Evolutionary conservation across 2,888 invertebrate genomes (phyloP).

Genomic region (Lottia gigantea): DNA sequence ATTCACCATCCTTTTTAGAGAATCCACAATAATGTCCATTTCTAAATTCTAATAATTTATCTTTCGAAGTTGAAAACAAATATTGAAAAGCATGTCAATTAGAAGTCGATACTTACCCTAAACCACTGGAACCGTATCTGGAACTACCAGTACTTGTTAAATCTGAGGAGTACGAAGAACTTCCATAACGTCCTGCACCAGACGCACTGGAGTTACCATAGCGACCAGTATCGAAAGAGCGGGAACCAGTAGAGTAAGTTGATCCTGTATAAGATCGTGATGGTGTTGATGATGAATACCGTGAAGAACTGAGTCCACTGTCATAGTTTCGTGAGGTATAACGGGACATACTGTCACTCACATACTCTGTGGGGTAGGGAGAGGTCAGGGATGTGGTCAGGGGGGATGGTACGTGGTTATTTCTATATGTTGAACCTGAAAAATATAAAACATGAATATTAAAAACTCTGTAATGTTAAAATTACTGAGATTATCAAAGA

Average conservation of each 20-base stretch:
- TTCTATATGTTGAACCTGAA: no score
- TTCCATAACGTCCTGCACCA: not conserved
- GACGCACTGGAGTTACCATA: not conserved
- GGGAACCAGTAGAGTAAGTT: not conserved
- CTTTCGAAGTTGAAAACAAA: no score
- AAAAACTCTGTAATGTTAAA: no score
- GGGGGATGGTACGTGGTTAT: no score
- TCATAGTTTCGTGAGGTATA: conserved; percentile 22
- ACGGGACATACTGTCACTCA: conserved; percentile 25
- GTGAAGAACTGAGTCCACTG: conserved; percentile 14
- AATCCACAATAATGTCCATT: no score
- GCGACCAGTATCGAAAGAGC: conserved; percentile 3
- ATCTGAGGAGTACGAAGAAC: not conserved
- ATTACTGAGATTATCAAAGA: no score
- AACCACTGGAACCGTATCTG: not conserved
- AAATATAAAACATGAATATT: no score
- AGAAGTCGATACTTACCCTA: not conserved
- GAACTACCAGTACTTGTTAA: not conserved
- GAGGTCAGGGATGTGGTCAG: not conserved
- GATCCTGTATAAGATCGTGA: not conserved
- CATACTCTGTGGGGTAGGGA: conserved; percentile 7
- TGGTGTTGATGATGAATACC: not conserved
- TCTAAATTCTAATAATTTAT: no score
- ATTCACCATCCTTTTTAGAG: no score
- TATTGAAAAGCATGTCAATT: no score